phyloP scores from a whole-genome alignment of 2,113 vertebrate species.

The Uria lomvia region DNA sequence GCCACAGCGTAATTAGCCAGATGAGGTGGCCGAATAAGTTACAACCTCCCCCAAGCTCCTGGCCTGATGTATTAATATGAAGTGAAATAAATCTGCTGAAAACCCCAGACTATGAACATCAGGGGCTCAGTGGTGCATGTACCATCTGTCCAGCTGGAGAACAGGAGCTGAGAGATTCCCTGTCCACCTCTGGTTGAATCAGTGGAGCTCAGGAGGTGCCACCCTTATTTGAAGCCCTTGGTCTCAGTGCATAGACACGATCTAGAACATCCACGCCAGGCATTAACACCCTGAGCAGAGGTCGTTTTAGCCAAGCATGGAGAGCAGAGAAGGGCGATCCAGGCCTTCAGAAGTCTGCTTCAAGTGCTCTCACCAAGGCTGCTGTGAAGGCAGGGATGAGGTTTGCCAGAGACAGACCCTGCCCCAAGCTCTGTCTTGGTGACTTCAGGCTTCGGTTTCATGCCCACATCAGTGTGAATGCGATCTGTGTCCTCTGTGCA shows the following conservation, averaged over 20 bases:
- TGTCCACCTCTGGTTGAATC: background rate
- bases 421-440: background rate
- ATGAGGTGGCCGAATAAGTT: background rate
- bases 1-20: background rate
- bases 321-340: background rate
- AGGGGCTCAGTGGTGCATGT: background rate
- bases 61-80: background rate
- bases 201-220: background rate
- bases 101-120: accelerated
- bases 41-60: background rate
- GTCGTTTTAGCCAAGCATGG: background rate
- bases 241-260: background rate
- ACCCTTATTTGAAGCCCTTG: background rate
- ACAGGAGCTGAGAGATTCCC: background rate
- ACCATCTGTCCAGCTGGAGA: background rate
- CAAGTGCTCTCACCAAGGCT: background rate
- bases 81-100: background rate
- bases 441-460: background rate
- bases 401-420: background rate
- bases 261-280: background rate
- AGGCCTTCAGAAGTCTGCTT: background rate
- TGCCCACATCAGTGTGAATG: background rate
- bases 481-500: background rate
- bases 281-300: background rate
- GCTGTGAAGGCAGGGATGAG: background rate